These are phyloP conservation scores for Palythoa heliodiscus DNA, from an alignment of 92 coral and sea anemone genomes.

Conservation along the genomic window DNA sequence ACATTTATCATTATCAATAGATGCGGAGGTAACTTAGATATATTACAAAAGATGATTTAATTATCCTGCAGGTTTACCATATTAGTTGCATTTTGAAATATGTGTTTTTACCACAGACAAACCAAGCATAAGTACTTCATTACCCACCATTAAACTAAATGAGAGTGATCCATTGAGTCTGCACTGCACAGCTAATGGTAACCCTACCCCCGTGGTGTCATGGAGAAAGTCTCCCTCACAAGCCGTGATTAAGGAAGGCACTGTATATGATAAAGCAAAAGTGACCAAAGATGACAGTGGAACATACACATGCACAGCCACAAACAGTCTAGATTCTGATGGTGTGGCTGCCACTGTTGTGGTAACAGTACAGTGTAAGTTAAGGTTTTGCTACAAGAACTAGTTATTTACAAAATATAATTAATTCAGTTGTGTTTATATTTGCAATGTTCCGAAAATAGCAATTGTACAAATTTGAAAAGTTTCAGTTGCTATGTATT, in stretches of 20 bases:
- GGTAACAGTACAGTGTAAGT: neutral
- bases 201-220: neutral
- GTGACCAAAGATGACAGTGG: neutral
- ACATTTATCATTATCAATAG: no score
- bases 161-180: neutral
- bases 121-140: neutral
- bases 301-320: neutral
- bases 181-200: neutral
- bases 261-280: neutral
- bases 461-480: no score
- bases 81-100: no score
- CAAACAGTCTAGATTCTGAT: neutral
- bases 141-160: neutral
- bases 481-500: no score
- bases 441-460: no score
- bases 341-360: neutral
- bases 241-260: neutral
- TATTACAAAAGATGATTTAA: no score
- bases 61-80: no score
- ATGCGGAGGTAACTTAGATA: no score
- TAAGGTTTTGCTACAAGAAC: no score
- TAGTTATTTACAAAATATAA: no score
- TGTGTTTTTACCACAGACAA: neutral
- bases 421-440: no score
- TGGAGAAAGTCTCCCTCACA: neutral